These are phyloP conservation scores for Tetrao urogallus DNA, from an alignment of 2,113 vertebrate genomes.

Conservation along the genomic window DNA sequence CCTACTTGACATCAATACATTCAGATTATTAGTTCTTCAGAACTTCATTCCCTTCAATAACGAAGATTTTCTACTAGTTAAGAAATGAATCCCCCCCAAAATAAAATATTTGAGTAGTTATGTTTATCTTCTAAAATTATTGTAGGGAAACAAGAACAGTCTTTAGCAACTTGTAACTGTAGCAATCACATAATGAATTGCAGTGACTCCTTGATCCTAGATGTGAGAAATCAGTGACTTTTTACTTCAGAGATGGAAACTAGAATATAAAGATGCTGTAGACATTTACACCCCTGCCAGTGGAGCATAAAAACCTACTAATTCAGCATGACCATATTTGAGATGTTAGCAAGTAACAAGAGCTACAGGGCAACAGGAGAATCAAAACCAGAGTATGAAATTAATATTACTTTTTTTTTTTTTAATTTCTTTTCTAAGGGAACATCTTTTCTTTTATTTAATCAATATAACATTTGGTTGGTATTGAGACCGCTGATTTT, in stretches of 20 bases:
- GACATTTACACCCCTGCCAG: neutral
- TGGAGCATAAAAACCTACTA: neutral
- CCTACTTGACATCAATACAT: neutral
- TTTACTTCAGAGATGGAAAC: neutral
- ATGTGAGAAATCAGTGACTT: neutral
- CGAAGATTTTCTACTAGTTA: neutral
- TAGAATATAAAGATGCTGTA: neutral
- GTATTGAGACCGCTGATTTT: neutral
- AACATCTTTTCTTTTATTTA: neutral
- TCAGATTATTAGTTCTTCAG: neutral
- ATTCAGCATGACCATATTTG: neutral
- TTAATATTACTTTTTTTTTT: neutral
- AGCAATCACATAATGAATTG: neutral
- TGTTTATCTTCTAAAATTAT: neutral
- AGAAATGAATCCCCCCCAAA: neutral
- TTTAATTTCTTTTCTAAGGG: neutral
- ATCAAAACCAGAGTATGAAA: neutral
- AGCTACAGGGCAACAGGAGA: neutral
- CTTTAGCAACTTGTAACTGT: neutral
- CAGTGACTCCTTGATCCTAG: neutral
- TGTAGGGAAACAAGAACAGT: neutral
- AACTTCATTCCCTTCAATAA: neutral
- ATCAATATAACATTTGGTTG: neutral
- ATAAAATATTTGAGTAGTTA: neutral
- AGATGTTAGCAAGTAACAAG: neutral